phyloP scores from a whole-genome alignment of 1,140 invertebrate species.

The Drosophila ficusphila region DNA sequence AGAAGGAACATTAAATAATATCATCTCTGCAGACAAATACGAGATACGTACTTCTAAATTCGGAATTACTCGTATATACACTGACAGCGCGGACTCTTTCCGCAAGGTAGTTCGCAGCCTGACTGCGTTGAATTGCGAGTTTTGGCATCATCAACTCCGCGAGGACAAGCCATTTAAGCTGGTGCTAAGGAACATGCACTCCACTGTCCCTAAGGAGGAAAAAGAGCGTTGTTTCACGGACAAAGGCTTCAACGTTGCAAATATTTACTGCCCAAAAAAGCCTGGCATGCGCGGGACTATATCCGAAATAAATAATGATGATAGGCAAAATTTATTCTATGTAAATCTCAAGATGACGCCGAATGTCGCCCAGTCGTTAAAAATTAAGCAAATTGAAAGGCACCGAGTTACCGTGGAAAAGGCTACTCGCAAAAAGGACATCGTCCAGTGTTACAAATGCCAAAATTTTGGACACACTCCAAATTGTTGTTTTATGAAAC shows the following conservation, averaged over 20 bases:
- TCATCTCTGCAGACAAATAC: neutral
- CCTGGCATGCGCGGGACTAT: neutral
- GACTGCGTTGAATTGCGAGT: slow-evolving; percentile 21
- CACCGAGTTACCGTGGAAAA: slow-evolving; percentile 15
- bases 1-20: too few relatives aligned
- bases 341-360: slow-evolving; percentile 8
- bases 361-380: slow-evolving; percentile 12
- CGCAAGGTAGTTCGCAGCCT: slow-evolving; percentile 5
- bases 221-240: slow-evolving; percentile 14
- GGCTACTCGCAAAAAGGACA: slow-evolving; percentile 2
- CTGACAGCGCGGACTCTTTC: neutral
- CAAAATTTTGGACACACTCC: slow-evolving; percentile 18
- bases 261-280: slow-evolving; percentile 28
- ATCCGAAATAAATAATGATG: neutral
- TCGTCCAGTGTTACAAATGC: slow-evolving; percentile 19
- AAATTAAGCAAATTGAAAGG: slow-evolving; percentile 14
- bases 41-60: slow-evolving; percentile 1
- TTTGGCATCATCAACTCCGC: slow-evolving; percentile 27
- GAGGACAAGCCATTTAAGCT: slow-evolving; percentile 11
- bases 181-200: slow-evolving; percentile 18
- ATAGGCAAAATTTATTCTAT: slow-evolving; percentile 19
- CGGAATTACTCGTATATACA: slow-evolving; percentile 6
- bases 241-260: slow-evolving; percentile 12
- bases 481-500: slow-evolving; percentile 20
- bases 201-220: slow-evolving; percentile 12